Evolutionary conservation across 2,888 invertebrate genomes (phyloP), one percentile per base, ranked within the genome.

Genomic region (Cryptus viduatorius): DNA sequence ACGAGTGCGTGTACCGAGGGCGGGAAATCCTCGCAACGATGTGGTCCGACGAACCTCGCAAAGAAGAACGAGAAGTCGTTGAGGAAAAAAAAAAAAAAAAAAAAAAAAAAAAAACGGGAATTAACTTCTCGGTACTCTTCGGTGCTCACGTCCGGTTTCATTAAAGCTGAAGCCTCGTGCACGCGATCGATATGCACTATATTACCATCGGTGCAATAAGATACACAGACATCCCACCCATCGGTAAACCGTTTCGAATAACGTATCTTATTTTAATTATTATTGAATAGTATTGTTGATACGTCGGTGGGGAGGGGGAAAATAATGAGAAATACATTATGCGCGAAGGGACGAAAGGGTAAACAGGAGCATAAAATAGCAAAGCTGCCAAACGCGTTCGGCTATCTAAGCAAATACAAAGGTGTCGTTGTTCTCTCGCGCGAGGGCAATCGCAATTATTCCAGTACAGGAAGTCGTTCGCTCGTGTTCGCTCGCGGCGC

Each of bases 351-450:
- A 46, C 71, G 48, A 53, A 77, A 46, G 46, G 19, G 76, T 48
- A 24, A 1, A 8, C 37, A 37, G 8, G 76, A 71, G 71, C 10
- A 56, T 16, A 5, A 24, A 24, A 16, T 31, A 14, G 53, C 31
- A 50, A 69, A 84, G 73, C 80, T 83, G 83, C 81, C 78, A 77
- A 71, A 78, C 79, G 79, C 88, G 90, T 89, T 89, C 90, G 86
- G 89, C 88, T 89, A 86, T 87, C 89, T 89, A 89, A 89, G 86
- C 90, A 90, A 90, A 89, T 81, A 90, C 89, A 90, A 90, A 90
- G 90, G 84, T 81, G 83, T 84, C 86, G 84, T 85, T 78, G 87
- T 87, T 89, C 86, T 86, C 88, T 82, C 19, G 56, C 56, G 87
- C 68, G 61, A 67, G 50, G 73, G 68, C 83, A 68, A 77, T 68